phyloP scores from a whole-genome alignment of 2,888 invertebrate species.

The Lagria hirta region DNA sequence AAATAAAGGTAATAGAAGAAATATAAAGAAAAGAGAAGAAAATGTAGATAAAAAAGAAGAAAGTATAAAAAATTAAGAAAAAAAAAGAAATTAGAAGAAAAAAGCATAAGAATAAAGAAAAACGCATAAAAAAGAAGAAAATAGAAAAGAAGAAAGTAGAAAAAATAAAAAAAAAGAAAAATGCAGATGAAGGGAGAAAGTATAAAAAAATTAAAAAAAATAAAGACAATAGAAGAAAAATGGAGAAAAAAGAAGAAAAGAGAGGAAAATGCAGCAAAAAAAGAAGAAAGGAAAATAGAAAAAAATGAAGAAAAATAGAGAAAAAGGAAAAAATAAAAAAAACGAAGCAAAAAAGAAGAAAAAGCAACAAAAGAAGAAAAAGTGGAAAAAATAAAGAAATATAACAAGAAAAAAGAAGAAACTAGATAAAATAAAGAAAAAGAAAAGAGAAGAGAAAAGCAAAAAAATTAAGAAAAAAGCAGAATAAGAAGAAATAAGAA shows the following conservation, averaged over 20 bases:
- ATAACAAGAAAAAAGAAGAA: too few relatives aligned
- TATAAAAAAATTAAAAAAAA: too few relatives aligned
- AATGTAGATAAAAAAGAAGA: slow-evolving; percentile 1
- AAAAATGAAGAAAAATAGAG: slow-evolving; percentile 20
- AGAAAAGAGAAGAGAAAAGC: too few relatives aligned
- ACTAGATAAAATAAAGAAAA: too few relatives aligned
- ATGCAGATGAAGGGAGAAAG: slow-evolving; percentile 25
- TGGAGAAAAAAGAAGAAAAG: too few relatives aligned
- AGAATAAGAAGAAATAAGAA: too few relatives aligned
- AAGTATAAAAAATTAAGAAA: slow-evolving; percentile 5
- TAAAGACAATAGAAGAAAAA: slow-evolving; percentile 6
- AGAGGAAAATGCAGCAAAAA: too few relatives aligned
- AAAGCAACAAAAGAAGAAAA: too few relatives aligned
- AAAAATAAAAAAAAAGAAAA: slow-evolving; percentile 16
- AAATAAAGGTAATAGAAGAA: too few relatives aligned
- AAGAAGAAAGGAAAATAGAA: slow-evolving; percentile 9
- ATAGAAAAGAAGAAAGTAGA: slow-evolving; percentile 6
- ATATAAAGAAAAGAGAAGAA: slow-evolving; percentile 9
- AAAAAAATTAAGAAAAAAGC: too few relatives aligned
- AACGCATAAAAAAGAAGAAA: slow-evolving; percentile 6
- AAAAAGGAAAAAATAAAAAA: slow-evolving; percentile 14
- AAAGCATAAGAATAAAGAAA: slow-evolving; percentile 19
- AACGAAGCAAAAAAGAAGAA: not conserved
- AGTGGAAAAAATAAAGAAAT: too few relatives aligned
- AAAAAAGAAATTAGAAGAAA: slow-evolving; percentile 5